These are phyloP conservation scores for Phoenicopterus ruber DNA, from an alignment of 2,113 vertebrate genomes.

Conservation along the genomic window DNA sequence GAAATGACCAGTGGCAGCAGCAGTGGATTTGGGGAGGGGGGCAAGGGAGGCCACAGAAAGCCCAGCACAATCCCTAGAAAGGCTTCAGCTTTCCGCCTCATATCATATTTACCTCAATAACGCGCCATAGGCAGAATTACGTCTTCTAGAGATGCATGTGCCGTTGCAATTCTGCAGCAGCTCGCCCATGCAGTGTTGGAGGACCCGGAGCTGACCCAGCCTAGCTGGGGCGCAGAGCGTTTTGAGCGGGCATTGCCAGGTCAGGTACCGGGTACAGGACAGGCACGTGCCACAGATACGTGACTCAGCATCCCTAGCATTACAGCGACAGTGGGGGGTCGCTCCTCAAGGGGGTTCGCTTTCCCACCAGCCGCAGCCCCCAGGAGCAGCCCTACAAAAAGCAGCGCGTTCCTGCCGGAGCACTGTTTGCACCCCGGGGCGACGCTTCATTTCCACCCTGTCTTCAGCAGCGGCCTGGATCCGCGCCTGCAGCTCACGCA, in stretches of 20 bases:
- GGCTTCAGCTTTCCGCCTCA: not conserved
- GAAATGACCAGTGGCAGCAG: not conserved
- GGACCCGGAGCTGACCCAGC: accelerated
- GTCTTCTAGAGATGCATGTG: not conserved
- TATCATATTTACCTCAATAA: accelerated
- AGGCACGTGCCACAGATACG: accelerated
- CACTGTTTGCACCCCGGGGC: not conserved
- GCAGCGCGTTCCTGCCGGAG: accelerated
- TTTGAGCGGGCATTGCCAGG: not conserved
- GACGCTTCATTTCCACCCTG: not conserved
- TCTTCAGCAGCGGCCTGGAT: not conserved
- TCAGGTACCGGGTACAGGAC: not conserved
- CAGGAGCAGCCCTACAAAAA: not conserved
- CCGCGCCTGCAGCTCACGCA: accelerated
- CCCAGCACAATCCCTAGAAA: not conserved
- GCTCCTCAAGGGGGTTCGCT: accelerated
- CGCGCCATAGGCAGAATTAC: not conserved
- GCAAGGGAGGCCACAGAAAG: not conserved
- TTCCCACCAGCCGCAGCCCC: not conserved
- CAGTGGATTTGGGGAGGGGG: not conserved
- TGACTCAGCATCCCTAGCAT: not conserved
- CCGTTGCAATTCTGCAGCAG: not conserved
- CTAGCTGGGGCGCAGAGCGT: not conserved
- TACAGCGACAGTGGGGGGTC: not conserved
- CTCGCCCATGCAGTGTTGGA: not conserved